These are phyloP conservation scores for Epirrhoe alternata DNA, from an alignment of 2,888 invertebrate species.

Conservation along the genomic window DNA sequence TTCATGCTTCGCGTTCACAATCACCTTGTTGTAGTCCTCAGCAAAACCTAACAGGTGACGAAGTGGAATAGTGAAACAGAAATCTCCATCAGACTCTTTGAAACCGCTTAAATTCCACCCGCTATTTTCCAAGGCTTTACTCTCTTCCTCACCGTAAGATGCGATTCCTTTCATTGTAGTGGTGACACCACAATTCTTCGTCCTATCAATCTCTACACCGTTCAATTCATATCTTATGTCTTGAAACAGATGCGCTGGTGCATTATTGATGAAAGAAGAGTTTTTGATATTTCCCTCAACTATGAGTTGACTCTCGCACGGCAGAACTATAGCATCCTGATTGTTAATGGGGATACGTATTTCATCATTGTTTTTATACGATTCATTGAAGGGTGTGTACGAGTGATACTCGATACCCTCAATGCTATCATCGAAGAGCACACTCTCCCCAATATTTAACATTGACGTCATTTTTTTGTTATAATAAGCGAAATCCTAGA, in stretches of 20 bases:
- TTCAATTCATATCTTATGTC: not conserved
- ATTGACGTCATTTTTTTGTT: not conserved
- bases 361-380: constrained; percentile 1
- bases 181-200: not conserved
- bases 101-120: not conserved
- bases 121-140: constrained; percentile 7
- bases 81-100: not conserved
- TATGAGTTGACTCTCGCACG: not conserved
- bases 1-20: constrained; percentile 51
- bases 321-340: not conserved
- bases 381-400: constrained; percentile 1
- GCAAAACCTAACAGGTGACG: constrained; percentile 33
- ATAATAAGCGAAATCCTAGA: not conserved
- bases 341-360: not conserved
- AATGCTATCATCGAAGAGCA: constrained; percentile 4
- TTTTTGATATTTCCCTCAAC: constrained; percentile 9
- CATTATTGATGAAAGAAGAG: not conserved
- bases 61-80: not conserved
- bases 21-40: constrained; percentile 57
- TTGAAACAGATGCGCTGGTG: not conserved
- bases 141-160: not conserved
- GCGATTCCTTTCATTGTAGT: not conserved
- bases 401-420: constrained; percentile 2
- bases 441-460: not conserved
- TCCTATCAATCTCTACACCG: not conserved